Evolutionary conservation across 1,140 invertebrate species (phyloP).

Genomic region (Drosophila murphyi): DNA sequence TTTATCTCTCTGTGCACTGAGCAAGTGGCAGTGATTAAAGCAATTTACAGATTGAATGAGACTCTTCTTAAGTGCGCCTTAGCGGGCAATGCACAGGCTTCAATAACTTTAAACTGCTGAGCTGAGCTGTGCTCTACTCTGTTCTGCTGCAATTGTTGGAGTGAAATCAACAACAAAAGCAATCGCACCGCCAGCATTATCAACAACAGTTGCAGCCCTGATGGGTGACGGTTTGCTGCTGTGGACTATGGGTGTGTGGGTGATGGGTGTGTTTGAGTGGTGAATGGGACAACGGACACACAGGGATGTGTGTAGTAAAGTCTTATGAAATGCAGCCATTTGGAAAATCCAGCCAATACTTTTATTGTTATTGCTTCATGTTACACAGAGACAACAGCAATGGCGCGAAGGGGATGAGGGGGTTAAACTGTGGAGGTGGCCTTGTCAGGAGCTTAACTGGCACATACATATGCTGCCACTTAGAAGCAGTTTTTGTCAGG

Average conservation of each 20-base stretch:
- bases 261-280: background rate
- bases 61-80: conserved; percentile 42
- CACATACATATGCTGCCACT: conserved; percentile 62
- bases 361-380: conserved; percentile 81
- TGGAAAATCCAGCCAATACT: conserved; percentile 82
- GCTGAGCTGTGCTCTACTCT: background rate
- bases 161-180: conserved; percentile 34
- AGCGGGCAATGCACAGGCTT: conserved; percentile 34
- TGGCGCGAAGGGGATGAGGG: background rate
- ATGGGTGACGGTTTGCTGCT: too few species aligned
- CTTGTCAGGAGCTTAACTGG: conserved; percentile 26
- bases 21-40: conserved; percentile 62
- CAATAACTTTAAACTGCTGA: conserved; percentile 75
- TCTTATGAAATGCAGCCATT: conserved; percentile 79
- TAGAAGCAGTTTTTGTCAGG: conserved; percentile 58
- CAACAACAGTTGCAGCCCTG: conserved; percentile 31
- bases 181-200: conserved; percentile 24
- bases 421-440: background rate
- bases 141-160: conserved; percentile 45
- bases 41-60: conserved; percentile 78
- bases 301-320: conserved; percentile 27
- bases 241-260: conserved; percentile 7
- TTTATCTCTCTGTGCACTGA: background rate
- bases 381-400: conserved; percentile 44
- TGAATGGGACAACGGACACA: conserved; percentile 17